These are phyloP conservation scores for Subanguina moxae DNA, from an alignment of 1,140 invertebrate genomes.

Conservation along the genomic window DNA sequence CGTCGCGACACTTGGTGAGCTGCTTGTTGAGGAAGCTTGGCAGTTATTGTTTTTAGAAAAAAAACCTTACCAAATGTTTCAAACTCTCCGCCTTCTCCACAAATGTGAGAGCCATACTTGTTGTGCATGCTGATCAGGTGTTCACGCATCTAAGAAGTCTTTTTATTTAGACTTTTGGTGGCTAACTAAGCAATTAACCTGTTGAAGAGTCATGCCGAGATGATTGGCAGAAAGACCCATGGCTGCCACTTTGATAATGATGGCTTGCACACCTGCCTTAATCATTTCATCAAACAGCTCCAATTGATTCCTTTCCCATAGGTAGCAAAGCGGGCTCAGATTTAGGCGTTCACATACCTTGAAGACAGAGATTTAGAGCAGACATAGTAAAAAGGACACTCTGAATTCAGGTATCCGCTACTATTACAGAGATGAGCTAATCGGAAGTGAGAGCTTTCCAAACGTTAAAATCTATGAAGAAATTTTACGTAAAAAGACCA, in stretches of 20 bases:
- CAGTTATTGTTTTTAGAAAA: background rate
- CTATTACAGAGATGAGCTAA: too few species aligned
- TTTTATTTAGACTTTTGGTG: background rate
- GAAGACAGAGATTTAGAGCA: background rate
- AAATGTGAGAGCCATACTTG: constrained; percentile 78
- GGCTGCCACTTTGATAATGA: constrained; percentile 79
- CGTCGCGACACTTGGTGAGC: background rate
- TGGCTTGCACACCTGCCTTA: constrained; percentile 76
- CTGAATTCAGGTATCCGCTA: too few species aligned
- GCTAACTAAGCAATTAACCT: constrained; percentile 64
- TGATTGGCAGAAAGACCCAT: constrained; percentile 75
- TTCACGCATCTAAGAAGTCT: constrained; percentile 68
- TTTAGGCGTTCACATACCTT: constrained; percentile 90
- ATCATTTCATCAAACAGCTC: constrained; percentile 90
- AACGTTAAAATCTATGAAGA: too few species aligned
- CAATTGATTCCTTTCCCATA: constrained; percentile 88
- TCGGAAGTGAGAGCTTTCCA: too few species aligned
- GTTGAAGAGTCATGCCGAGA: constrained; percentile 77
- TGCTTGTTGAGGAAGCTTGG: background rate
- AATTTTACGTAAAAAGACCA: too few species aligned
- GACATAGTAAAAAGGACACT: too few species aligned
- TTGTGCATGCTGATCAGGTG: constrained; percentile 41
- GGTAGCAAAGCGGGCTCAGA: constrained; percentile 80
- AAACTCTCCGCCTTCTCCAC: constrained; percentile 82
- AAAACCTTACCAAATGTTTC: background rate